Evolutionary conservation across 2,888 invertebrate species (phyloP), one percentile per base, ranked within the genome.

Genomic region (Dioctria rufipes): DNA sequence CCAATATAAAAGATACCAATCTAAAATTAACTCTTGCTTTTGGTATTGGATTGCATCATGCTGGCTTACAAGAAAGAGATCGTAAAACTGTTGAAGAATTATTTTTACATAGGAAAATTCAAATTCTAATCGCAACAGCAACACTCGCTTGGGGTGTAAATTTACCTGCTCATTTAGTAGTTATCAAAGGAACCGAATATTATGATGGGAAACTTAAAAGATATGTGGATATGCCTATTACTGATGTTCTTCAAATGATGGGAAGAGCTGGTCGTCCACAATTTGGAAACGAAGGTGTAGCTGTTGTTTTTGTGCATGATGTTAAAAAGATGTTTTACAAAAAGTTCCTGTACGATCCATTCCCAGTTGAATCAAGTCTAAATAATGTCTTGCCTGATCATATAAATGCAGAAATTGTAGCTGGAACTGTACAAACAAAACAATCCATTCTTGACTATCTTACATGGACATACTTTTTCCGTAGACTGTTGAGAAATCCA

Each of bases 121-220:
- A 98, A 92, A 94, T 99, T 4, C 90, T 99, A 39, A 95, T 99
- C 83, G 97, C 99, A 80, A 99, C 99, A 0, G 97, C 98, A 3
- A 99, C 99, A 0, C 89, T 99, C 51, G 99, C 99, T 0, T 99
- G 99, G 99, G 99, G 99, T 51, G 98, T 99, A 5, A 99, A 99
- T 90, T 95, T 99, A 87, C 99, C 99, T 2, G 99, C 99, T 0
- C 98, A 99, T 89, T 89, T 98, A 73, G 98, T 99, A 0, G 95
- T 99, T n/a, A 94, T 99, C 84, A 99, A 99, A 89, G 98, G 99
- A 81, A 81, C 99, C 0, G 99, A 99, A 89, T 99, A 97, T 89
- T 99, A 95, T 88, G 99, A 99, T 88, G 98, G 98, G 1, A 98
- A 99, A 88, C 93, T 94, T 43, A 96, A 97, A 87, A 93, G 98